phyloP scores from a whole-genome alignment of 2,888 invertebrate species.

The Tryphoninae sp. region DNA sequence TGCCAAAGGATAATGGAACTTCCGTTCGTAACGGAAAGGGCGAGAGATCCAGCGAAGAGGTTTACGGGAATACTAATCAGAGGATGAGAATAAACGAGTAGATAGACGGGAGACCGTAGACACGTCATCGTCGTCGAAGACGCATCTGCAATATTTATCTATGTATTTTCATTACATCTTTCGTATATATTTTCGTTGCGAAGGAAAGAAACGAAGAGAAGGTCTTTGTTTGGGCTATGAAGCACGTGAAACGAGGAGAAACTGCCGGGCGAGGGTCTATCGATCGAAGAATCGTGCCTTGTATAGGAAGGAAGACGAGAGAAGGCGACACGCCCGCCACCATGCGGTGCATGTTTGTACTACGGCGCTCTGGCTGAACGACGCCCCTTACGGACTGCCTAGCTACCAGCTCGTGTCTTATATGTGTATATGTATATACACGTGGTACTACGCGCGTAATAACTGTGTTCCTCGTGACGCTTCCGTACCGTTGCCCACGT shows the following conservation, averaged over 20 bases:
- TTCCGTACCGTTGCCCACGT: background rate
- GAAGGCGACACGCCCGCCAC: background rate
- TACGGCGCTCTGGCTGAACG: background rate
- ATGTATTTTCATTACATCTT: background rate
- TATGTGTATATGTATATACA: too few species aligned
- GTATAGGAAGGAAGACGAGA: slow-evolving; percentile 28
- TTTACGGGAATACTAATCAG: slow-evolving; percentile 52
- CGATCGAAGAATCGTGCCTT: slow-evolving; percentile 40
- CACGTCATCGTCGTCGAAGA: background rate
- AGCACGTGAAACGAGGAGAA: slow-evolving; percentile 10
- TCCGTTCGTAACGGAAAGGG: slow-evolving; percentile 54
- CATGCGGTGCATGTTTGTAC: background rate
- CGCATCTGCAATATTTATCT: slow-evolving; percentile 16
- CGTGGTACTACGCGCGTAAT: too few species aligned
- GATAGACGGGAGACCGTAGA: slow-evolving; percentile 4
- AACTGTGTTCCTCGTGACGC: too few species aligned
- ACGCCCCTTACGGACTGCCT: background rate
- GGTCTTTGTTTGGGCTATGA: background rate
- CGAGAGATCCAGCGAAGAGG: slow-evolving; percentile 39
- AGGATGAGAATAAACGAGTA: slow-evolving; percentile 31
- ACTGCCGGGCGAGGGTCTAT: slow-evolving; percentile 27
- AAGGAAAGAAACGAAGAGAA: too few species aligned
- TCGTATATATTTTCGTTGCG: background rate
- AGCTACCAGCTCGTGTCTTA: too few species aligned
- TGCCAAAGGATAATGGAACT: slow-evolving; percentile 38